Conservation (phyloP, 2,113 vertebrate species). For the Dicerorhinus sumatrensis region DNA sequence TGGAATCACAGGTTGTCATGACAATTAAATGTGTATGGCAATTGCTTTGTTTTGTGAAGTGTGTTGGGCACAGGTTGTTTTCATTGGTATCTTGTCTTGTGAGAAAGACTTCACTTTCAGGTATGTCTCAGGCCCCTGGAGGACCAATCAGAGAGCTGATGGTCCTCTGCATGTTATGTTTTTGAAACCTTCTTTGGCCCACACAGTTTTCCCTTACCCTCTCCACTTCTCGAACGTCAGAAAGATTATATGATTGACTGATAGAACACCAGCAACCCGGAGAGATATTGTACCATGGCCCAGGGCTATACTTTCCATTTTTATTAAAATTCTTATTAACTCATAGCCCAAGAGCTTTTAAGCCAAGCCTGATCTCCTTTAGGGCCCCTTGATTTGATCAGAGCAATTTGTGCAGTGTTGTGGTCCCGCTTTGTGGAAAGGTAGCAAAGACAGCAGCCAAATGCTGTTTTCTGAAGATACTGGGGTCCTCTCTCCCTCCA, state of each 20-base stretch:
- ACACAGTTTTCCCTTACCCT: slow-evolving; percentile 13
- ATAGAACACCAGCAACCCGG: slow-evolving; percentile 56
- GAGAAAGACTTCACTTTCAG: neutral
- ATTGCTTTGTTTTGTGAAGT: neutral
- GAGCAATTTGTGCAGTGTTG: slow-evolving; percentile 57
- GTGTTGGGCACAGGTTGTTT: neutral
- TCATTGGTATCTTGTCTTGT: neutral
- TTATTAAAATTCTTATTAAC: slow-evolving; percentile 84
- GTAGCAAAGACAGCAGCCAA: neutral
- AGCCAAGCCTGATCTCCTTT: slow-evolving; percentile 65
- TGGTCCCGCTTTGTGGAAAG: neutral
- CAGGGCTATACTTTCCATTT: slow-evolving; percentile 74
- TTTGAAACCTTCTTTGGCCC: slow-evolving; percentile 36
- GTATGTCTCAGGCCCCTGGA: neutral
- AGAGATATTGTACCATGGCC: slow-evolving; percentile 59
- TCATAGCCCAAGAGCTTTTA: slow-evolving; percentile 77
- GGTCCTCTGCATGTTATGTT: neutral
- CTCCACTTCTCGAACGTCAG: neutral
- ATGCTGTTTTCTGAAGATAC: neutral
- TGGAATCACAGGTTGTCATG: neutral
- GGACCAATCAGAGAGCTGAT: neutral
- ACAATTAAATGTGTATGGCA: neutral
- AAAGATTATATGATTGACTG: slow-evolving; percentile 75
- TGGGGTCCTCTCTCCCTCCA: neutral
- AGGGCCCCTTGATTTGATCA: slow-evolving; percentile 65